Evolutionary conservation across 2,888 invertebrate species (phyloP).

Genomic region (Lycocerus yunnanus): DNA sequence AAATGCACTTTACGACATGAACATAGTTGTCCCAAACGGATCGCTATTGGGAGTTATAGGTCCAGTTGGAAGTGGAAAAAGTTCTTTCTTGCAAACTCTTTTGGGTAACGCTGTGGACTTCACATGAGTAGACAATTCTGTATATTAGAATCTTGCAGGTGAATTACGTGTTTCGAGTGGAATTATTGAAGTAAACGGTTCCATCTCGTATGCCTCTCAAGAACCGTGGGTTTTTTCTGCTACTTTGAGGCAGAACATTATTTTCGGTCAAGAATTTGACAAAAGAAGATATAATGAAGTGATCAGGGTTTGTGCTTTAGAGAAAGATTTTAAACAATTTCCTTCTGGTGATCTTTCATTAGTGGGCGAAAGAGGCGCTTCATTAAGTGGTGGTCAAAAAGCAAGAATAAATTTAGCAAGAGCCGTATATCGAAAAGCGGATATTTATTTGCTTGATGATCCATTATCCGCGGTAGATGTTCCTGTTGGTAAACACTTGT

Average conservation of each 20-base stretch:
- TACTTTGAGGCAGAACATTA: slow-evolving; percentile 82
- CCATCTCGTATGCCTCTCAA: slow-evolving; percentile 76
- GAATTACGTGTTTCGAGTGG: slow-evolving; percentile 66
- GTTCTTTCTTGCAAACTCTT: slow-evolving; percentile 72
- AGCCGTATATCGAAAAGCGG: slow-evolving; percentile 72
- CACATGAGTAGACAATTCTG: background rate
- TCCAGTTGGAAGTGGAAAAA: slow-evolving; percentile 66
- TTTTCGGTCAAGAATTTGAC: slow-evolving; percentile 75
- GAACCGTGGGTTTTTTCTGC: slow-evolving; percentile 84
- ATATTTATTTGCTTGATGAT: slow-evolving; percentile 83
- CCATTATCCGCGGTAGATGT: slow-evolving; percentile 87
- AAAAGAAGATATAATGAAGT: slow-evolving; percentile 63
- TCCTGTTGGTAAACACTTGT: slow-evolving; percentile 77
- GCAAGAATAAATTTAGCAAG: slow-evolving; percentile 73
- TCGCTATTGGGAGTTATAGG: slow-evolving; percentile 61
- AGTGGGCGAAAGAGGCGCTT: slow-evolving; percentile 81
- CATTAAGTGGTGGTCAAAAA: slow-evolving; percentile 81
- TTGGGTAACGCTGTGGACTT: slow-evolving; percentile 66
- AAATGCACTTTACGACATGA: slow-evolving; percentile 46
- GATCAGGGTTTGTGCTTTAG: slow-evolving; percentile 69
- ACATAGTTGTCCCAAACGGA: slow-evolving; percentile 43
- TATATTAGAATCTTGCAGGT: slow-evolving; percentile 54
- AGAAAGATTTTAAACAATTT: slow-evolving; percentile 75
- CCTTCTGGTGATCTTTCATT: slow-evolving; percentile 73
- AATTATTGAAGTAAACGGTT: slow-evolving; percentile 66